Conservation (phyloP, 2,888 invertebrate genomes). For the Hedychridium roseum region DNA sequence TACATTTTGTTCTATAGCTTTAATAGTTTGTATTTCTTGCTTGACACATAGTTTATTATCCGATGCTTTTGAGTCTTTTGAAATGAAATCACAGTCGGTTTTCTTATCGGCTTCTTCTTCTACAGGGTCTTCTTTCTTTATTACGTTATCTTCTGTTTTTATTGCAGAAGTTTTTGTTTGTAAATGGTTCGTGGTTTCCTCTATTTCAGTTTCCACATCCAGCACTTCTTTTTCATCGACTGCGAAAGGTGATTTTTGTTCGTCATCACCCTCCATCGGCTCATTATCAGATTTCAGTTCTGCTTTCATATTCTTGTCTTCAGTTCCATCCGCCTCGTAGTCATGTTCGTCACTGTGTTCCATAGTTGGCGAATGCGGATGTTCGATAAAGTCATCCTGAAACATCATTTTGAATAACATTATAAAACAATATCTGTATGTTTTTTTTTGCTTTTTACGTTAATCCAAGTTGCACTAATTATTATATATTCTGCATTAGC, state of each 20-base stretch:
- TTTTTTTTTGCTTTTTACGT: too few species aligned
- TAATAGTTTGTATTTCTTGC: slow-evolving; percentile 14
- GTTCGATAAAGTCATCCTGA: slow-evolving; percentile 52
- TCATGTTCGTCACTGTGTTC: slow-evolving; percentile 40
- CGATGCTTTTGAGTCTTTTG: neutral
- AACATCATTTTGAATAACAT: slow-evolving; percentile 18
- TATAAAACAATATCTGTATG: too few species aligned
- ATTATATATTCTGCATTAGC: too few species aligned
- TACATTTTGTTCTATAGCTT: too few species aligned
- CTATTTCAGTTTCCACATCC: too few species aligned
- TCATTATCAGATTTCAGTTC: slow-evolving; percentile 30
- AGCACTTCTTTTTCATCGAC: too few species aligned
- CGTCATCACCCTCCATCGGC: slow-evolving; percentile 61
- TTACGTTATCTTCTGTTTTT: slow-evolving; percentile 11
- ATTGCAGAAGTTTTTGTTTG: neutral
- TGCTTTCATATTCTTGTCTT: slow-evolving; percentile 36
- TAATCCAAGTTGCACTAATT: too few species aligned
- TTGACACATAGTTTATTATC: slow-evolving; percentile 21
- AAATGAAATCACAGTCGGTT: slow-evolving; percentile 9
- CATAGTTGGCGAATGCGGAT: slow-evolving; percentile 43
- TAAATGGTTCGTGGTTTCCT: too few species aligned
- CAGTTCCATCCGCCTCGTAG: slow-evolving; percentile 30
- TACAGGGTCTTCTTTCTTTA: slow-evolving; percentile 27
- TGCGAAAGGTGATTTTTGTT: too few species aligned
- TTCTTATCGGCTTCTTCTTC: slow-evolving; percentile 11